phyloP scores from a whole-genome alignment of 2,113 vertebrate species.

The Procavia capensis region DNA sequence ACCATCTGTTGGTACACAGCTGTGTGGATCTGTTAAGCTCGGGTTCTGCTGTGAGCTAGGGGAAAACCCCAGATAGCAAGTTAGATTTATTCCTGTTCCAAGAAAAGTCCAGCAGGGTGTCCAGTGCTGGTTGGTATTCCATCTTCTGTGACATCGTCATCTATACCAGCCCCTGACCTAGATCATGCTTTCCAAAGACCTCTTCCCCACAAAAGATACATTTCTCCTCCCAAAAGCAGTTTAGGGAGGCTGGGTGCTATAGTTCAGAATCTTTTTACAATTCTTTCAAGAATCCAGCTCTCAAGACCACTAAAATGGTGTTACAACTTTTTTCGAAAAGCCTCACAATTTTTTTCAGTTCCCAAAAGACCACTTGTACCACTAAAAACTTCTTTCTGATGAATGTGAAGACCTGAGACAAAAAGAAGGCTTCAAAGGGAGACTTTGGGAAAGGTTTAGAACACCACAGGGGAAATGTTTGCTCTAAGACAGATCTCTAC shows the following conservation, averaged over 20 bases:
- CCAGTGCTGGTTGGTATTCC: neutral
- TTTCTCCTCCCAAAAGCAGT: neutral
- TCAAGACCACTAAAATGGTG: neutral
- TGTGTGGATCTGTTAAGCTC: neutral
- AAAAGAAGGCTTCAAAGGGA: neutral
- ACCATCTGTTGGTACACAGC: neutral
- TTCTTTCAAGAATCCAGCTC: neutral
- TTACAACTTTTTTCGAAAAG: neutral
- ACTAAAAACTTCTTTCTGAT: neutral
- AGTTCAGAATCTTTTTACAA: neutral
- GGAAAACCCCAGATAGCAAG: neutral
- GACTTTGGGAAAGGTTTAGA: no score
- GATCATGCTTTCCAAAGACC: neutral
- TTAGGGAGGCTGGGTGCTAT: neutral
- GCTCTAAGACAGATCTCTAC: neutral
- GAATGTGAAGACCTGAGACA: neutral
- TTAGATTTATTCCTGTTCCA: neutral
- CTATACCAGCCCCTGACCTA: neutral
- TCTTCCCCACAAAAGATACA: neutral
- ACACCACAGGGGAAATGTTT: neutral
- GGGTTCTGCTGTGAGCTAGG: neutral
- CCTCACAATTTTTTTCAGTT: neutral
- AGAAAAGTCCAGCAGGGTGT: neutral
- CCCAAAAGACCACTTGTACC: neutral
- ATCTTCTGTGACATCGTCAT: neutral